phyloP scores from a whole-genome alignment of 2,888 invertebrate species.

The Drosophila vallismaia region DNA sequence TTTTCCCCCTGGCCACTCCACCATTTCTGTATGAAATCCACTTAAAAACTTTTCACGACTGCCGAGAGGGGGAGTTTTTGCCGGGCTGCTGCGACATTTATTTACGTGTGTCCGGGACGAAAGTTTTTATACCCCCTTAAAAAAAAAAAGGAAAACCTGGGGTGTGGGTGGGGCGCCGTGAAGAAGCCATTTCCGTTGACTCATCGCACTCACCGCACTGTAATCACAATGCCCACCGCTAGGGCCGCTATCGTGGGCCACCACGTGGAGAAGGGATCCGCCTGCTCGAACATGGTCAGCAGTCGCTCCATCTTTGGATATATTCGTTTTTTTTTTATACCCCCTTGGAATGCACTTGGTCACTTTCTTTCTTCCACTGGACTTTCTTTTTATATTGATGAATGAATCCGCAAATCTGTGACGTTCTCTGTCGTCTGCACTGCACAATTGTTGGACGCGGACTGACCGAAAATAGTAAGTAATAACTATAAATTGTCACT shows the following conservation, averaged over 20 bases:
- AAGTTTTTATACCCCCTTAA: constrained; percentile 53
- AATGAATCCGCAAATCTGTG: constrained; percentile 31
- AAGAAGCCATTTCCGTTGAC: constrained; percentile 47
- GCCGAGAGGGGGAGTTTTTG: constrained; percentile 50
- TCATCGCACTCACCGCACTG: constrained; percentile 84
- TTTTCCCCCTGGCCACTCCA: background rate
- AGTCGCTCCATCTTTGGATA: constrained; percentile 77
- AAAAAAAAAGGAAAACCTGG: background rate
- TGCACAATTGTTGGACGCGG: constrained; percentile 47
- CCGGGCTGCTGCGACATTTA: constrained; percentile 63
- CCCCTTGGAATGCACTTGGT: constrained; percentile 20
- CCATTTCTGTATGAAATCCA: constrained; percentile 64
- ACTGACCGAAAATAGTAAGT: constrained; percentile 61
- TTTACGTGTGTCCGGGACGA: constrained; percentile 57
- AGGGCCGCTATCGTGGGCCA: constrained; percentile 85
- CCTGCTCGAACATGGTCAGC: constrained; percentile 80
- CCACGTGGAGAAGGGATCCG: constrained; percentile 85
- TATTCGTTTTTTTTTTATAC: background rate
- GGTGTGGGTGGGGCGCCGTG: constrained; percentile 6
- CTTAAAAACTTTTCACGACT: constrained; percentile 70
- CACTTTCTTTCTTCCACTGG: constrained; percentile 34
- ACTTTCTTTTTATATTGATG: constrained; percentile 52
- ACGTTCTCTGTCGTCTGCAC: constrained; percentile 40
- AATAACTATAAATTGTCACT: constrained; percentile 70
- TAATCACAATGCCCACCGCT: constrained; percentile 84